These are phyloP conservation scores for Drosophila ironensis DNA, from an alignment of 1,140 invertebrate species.

Conservation along the genomic window DNA sequence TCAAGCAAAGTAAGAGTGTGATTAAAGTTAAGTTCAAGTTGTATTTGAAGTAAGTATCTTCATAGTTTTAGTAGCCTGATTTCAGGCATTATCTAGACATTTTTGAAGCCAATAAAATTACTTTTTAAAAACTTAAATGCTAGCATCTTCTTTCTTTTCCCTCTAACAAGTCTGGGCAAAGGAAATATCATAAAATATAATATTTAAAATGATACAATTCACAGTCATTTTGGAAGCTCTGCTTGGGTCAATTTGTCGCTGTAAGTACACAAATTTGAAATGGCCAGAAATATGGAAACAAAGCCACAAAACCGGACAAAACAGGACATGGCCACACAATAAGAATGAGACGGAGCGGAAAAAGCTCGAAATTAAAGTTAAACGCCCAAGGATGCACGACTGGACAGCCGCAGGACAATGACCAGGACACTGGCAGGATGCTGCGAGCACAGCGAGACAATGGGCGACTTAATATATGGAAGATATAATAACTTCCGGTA, in stretches of 20 bases:
- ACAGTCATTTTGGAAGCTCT: background rate
- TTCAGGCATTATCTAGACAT: too few relatives aligned
- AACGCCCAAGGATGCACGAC: slow-evolving; percentile 80
- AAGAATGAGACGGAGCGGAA: slow-evolving; percentile 77
- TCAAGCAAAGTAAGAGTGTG: too few relatives aligned
- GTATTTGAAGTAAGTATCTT: too few relatives aligned
- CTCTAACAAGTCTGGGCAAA: too few relatives aligned
- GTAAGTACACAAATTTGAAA: slow-evolving; percentile 64
- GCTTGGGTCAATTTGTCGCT: slow-evolving; percentile 65
- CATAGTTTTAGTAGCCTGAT: too few relatives aligned
- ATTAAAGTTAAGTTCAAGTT: too few relatives aligned
- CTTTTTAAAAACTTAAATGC: too few relatives aligned
- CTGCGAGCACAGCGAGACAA: slow-evolving; percentile 53
- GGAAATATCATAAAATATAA: too few relatives aligned
- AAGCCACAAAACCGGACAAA: slow-evolving; percentile 45
- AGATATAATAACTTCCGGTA: slow-evolving; percentile 80
- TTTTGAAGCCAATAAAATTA: too few relatives aligned
- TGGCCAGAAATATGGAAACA: slow-evolving; percentile 68
- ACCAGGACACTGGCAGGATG: slow-evolving; percentile 7
- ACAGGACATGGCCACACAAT: slow-evolving; percentile 70
- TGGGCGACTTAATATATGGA: slow-evolving; percentile 78
- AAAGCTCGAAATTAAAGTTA: slow-evolving; percentile 82
- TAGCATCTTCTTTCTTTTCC: too few relatives aligned
- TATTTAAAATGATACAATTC: too few relatives aligned
- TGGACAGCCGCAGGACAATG: slow-evolving; percentile 59